These are phyloP conservation scores for Calidris pugnax DNA, from an alignment of 2,113 vertebrate genomes.

Conservation along the genomic window DNA sequence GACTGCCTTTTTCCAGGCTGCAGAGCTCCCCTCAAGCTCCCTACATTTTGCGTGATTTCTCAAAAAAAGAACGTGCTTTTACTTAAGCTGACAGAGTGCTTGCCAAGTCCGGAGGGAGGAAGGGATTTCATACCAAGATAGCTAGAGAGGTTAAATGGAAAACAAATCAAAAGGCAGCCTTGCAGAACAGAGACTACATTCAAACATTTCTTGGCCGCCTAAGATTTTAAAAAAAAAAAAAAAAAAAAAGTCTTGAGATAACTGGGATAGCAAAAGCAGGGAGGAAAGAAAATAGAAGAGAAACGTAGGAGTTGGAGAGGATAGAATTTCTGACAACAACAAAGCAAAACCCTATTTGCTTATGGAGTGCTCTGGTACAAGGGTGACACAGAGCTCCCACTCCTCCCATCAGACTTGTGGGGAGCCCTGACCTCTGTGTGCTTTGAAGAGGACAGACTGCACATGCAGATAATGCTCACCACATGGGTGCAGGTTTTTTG, in stretches of 20 bases:
- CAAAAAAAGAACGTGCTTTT: not conserved
- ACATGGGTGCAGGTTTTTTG: not conserved
- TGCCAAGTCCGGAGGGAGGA: not conserved
- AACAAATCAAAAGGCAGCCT: slow-evolving; percentile 22
- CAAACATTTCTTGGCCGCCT: not conserved
- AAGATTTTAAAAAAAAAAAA: not conserved
- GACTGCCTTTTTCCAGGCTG: not conserved
- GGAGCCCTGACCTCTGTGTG: not conserved
- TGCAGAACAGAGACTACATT: slow-evolving; percentile 39
- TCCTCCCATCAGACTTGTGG: not conserved
- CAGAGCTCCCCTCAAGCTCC: not conserved
- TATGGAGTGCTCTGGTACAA: not conserved
- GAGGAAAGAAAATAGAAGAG: slow-evolving; percentile 11
- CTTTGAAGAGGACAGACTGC: not conserved
- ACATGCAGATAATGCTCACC: not conserved
- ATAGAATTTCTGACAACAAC: slow-evolving; percentile 33
- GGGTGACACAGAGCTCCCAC: not conserved
- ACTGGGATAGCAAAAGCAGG: slow-evolving; percentile 4
- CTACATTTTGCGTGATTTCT: not conserved
- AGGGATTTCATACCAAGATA: slow-evolving; percentile 44
- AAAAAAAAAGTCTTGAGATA: not conserved
- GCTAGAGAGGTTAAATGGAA: slow-evolving; percentile 23
- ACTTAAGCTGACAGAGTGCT: not conserved
- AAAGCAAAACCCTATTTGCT: not conserved
- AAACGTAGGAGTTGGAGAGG: not conserved